Percentiles rank a stretch among this genome's conserved stretches.
Evolutionary conservation across 2,797 vertebrate genomes (phyloP).

Genomic region (Sciurus carolinensis): DNA sequence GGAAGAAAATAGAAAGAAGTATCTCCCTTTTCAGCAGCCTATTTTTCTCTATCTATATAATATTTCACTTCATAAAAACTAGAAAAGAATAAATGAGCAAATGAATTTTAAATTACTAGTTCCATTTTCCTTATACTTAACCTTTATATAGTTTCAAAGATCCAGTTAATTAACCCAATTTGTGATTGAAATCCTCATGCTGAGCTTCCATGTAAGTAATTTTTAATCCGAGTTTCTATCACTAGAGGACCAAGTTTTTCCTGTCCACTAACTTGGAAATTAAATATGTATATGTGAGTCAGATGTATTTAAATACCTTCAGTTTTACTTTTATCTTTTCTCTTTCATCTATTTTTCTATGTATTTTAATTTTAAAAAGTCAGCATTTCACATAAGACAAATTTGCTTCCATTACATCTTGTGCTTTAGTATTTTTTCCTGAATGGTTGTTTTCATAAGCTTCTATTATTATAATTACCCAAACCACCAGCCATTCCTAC

Average conservation of each 20-base stretch:
- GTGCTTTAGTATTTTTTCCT: background rate
- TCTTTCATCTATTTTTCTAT: background rate
- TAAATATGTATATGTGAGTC: background rate
- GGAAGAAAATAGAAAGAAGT: background rate
- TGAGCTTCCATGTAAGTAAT: background rate
- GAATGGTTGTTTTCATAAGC: background rate
- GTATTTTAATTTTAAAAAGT: background rate
- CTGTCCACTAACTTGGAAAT: conserved; percentile 14
- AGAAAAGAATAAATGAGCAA: conserved; percentile 64
- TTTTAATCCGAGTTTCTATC: conserved; percentile 62
- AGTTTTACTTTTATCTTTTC: conserved; percentile 13
- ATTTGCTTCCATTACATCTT: background rate
- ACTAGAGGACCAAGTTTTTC: conserved; percentile 20
- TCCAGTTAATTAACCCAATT: conserved; percentile 71
- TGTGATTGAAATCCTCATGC: conserved; percentile 45
- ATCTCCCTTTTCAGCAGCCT: background rate
- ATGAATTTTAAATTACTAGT: conserved; percentile 71
- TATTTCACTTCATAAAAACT: conserved; percentile 62
- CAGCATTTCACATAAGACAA: background rate
- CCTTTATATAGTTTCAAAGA: conserved; percentile 59
- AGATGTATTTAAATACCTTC: background rate
- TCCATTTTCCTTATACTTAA: conserved; percentile 73
- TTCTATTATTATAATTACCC: background rate
- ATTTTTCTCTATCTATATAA: background rate
- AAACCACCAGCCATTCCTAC: background rate